Conservation (phyloP, 2,888 invertebrate genomes). For the Pasiphila rectangulata region DNA sequence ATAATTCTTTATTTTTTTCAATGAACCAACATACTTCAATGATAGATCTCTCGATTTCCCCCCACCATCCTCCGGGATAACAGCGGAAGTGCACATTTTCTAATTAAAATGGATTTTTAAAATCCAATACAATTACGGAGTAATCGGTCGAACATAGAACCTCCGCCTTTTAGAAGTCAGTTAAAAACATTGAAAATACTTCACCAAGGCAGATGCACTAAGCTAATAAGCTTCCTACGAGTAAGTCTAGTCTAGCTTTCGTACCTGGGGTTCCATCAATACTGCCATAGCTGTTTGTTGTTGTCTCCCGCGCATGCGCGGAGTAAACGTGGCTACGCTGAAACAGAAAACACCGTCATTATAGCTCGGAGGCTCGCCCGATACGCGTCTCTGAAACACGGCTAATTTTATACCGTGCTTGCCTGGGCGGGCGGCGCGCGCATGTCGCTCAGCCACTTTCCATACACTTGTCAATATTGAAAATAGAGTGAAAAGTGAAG, state of each 20-base stretch:
- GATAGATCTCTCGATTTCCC: no score
- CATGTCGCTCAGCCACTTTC: constrained; percentile 44
- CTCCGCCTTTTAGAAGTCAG: no score
- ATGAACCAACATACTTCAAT: no score
- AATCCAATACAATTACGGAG: no score
- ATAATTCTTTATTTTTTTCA: no score
- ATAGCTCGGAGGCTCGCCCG: constrained; percentile 47
- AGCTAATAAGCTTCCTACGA: background rate
- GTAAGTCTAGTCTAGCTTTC: background rate
- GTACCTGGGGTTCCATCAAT: constrained; percentile 51
- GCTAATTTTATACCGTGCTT: constrained; percentile 57
- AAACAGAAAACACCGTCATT: constrained; percentile 42
- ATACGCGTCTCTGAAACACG: constrained; percentile 53
- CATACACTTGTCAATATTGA: constrained; percentile 25
- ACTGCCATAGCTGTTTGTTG: constrained; percentile 55
- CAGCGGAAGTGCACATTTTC: no score
- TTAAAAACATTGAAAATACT: no score
- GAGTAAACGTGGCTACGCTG: constrained; percentile 22
- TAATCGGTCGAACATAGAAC: no score
- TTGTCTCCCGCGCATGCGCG: constrained; percentile 59
- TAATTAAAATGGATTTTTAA: no score
- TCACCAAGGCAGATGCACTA: no score
- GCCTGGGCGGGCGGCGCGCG: constrained; percentile 77
- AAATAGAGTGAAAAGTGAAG: constrained; percentile 8
- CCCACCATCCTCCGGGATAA: no score